Base-by-base conservation (phyloP, 2,113 vertebrate genomes). In the Pterophyllum scalare region DNA sequence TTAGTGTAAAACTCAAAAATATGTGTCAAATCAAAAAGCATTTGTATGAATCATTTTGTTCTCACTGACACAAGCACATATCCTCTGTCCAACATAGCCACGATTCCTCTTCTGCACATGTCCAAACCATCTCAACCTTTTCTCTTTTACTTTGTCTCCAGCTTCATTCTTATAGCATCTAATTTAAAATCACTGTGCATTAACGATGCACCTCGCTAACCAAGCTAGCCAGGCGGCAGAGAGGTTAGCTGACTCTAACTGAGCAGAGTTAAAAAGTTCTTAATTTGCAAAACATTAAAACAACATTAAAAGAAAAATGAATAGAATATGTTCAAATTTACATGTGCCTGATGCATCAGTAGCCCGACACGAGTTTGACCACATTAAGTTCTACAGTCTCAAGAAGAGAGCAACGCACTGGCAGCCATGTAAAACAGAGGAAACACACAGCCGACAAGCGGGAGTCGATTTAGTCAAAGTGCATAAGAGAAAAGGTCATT, bases 401-500 rank as follows among this genome's bases (percentile, higher is more conserved):
- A n/a, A 14, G 56, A 19, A 31, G 14, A 46, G 11, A 59, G 79
- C 54, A 70, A 79, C 70, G 75, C 81, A 75, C 79, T 77, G 43
- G 77, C 86, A 67, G 82, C 46, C 79, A 75, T 57, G 77, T 20
- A 59, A 54, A 67, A 57, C 81, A 33, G 20, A 76, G 52, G 15
- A 79, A 80, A 88, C 87, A 82, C 86, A 54, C 40, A n/a, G 59
- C 46, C 6, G 15, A 64, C 57, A 43, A 56, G 43, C 3, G n/a
- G 65, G 35, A 85, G 72, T 87, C 76, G 65, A 82, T 83, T 82
- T 62, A 77, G 26, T 59, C 79, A 7, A 4, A 65, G 78, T 46
- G 75, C 80, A 81, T 31, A 61, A 75, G 40, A 88, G 87, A 80
- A 82, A 83, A 89, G 84, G 90, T 88, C 79, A 89, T n/a, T 82